These are phyloP conservation scores for Electrophaes corylata DNA, from an alignment of 2,888 invertebrate species.

Conservation along the genomic window DNA sequence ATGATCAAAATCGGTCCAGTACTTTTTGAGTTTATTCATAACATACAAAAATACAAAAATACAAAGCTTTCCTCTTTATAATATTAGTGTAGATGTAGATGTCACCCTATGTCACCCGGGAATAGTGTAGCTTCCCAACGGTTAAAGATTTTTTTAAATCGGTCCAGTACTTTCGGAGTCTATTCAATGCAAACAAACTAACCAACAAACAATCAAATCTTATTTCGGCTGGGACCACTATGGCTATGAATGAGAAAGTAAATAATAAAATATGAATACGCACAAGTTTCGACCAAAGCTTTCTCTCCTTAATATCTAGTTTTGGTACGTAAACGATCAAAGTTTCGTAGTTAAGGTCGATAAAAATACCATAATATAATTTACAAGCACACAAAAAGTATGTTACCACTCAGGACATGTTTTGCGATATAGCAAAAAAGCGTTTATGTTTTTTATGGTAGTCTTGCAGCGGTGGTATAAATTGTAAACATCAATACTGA, in stretches of 20 bases:
- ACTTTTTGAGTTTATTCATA: too few species aligned
- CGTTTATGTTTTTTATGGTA: background rate
- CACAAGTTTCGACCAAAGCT: constrained; percentile 32
- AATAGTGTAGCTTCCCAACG: too few species aligned
- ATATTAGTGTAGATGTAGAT: too few species aligned
- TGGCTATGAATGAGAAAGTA: too few species aligned
- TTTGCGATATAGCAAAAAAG: constrained; percentile 7
- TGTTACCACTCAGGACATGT: constrained; percentile 23
- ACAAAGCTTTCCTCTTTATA: too few species aligned
- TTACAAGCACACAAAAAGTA: constrained; percentile 17
- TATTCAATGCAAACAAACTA: background rate
- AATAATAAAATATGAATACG: constrained; percentile 32
- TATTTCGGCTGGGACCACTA: too few species aligned
- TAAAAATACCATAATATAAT: constrained; percentile 53
- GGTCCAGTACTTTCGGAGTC: background rate
- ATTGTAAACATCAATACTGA: background rate
- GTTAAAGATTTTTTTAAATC: background rate
- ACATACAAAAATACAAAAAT: too few species aligned
- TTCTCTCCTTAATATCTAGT: constrained; percentile 55
- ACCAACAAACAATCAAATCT: too few species aligned
- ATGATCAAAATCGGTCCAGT: too few species aligned
- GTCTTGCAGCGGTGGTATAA: background rate
- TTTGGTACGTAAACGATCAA: constrained; percentile 58
- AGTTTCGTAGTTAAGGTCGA: constrained; percentile 58
- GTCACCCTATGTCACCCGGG: too few species aligned